These are phyloP conservation scores for Porites evermanni DNA, from an alignment of 92 coral and sea anemone genomes.

Conservation along the genomic window DNA sequence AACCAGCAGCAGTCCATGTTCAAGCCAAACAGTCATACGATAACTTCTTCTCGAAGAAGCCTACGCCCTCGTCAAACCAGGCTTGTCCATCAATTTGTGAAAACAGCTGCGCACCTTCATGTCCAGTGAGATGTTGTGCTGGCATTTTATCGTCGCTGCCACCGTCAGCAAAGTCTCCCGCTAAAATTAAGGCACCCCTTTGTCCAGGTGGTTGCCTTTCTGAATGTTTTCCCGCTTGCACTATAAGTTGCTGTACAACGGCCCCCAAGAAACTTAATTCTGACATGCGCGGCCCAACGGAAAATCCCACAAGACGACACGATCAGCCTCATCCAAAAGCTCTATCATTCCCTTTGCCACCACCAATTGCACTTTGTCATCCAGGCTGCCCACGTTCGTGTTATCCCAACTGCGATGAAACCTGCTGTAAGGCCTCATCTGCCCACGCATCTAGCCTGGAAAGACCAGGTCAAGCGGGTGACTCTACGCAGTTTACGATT, in stretches of 20 bases:
- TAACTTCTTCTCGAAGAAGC: conserved; percentile 36
- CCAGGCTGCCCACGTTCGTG: conserved; percentile 72
- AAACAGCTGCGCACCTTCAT: conserved; percentile 31
- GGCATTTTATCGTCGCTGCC: background rate
- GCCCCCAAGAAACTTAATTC: background rate
- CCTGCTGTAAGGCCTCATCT: conserved; percentile 68
- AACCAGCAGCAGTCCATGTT: conserved; percentile 6
- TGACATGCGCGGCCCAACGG: background rate
- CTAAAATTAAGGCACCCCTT: background rate
- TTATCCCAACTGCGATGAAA: conserved; percentile 74
- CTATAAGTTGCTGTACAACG: conserved; percentile 34
- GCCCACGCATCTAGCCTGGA: background rate
- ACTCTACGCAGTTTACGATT: conserved; percentile 38
- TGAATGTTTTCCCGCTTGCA: conserved; percentile 48
- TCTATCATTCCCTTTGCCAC: background rate
- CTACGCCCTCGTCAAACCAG: conserved; percentile 5
- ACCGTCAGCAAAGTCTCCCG: background rate
- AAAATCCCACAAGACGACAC: conserved; percentile 31
- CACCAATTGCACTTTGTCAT: conserved; percentile 45
- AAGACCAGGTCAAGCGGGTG: background rate
- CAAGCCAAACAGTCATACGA: conserved; percentile 26
- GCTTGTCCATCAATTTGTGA: conserved; percentile 32
- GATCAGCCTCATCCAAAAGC: conserved; percentile 1
- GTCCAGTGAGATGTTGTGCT: conserved; percentile 46
- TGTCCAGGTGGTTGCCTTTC: conserved; percentile 43